Evolutionary conservation across 2,797 vertebrate species (phyloP).

Genomic region (Pteropus rufus): DNA sequence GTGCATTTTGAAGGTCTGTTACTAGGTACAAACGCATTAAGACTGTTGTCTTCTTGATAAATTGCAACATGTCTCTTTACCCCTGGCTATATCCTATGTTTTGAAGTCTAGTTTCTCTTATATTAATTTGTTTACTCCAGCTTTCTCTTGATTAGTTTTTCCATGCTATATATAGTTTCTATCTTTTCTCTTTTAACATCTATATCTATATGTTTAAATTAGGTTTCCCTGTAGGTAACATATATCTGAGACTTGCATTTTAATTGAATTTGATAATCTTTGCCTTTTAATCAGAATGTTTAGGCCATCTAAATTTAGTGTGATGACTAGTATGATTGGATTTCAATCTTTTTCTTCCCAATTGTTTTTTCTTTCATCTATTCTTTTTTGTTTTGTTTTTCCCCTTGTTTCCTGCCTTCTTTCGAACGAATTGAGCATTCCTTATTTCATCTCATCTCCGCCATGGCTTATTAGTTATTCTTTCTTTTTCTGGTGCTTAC

Average conservation of each 20-base stretch:
- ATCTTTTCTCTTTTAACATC: background rate
- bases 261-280: background rate
- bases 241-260: background rate
- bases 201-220: background rate
- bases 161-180: background rate
- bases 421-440: background rate
- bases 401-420: background rate
- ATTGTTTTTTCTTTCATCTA: background rate
- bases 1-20: background rate
- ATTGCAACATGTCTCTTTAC: background rate
- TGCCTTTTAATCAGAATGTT: background rate
- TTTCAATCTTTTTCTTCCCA: background rate
- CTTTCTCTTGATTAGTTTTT: background rate
- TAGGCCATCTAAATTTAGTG: background rate
- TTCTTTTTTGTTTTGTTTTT: background rate
- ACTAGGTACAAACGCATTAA: background rate
- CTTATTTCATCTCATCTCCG: background rate
- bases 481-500: background rate
- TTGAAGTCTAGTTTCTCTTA: background rate
- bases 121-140: background rate
- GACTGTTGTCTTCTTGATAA: background rate
- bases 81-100: background rate
- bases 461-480: background rate
- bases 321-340: background rate
- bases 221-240: background rate